A percentile compares a stretch with the other conserved stretches of the same genome.
Evolutionary conservation across 2,113 vertebrate genomes (phyloP).

Genomic region (Hirundichthys speculiger): DNA sequence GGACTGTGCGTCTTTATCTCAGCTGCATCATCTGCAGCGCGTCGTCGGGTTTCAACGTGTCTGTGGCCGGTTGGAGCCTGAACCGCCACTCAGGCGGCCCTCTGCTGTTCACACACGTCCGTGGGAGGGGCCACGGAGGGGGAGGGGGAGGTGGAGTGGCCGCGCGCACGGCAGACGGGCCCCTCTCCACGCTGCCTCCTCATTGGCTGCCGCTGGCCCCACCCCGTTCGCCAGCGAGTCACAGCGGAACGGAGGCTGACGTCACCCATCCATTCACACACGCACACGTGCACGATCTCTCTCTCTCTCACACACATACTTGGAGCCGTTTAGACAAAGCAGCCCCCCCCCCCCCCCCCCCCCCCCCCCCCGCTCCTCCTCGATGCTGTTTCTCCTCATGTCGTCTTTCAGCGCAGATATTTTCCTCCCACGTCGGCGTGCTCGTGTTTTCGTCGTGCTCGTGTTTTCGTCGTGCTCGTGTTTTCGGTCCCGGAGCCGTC

Average conservation of each 20-base stretch:
- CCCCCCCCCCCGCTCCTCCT: background rate
- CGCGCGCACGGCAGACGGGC: slow-evolving; percentile 46
- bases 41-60: no score
- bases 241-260: slow-evolving; percentile 64
- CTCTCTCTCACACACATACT: background rate
- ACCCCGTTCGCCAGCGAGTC: slow-evolving; percentile 55
- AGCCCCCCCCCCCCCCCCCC: no score
- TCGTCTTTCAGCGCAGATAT: no score
- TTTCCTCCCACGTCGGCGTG: no score
- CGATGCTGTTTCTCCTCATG: no score
- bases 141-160: background rate
- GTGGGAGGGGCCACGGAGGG: no score
- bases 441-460: no score
- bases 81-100: slow-evolving; percentile 46
- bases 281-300: background rate
- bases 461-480: no score
- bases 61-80: no score
- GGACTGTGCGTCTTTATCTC: no score
- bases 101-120: slow-evolving; percentile 55
- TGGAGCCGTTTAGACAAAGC: background rate
- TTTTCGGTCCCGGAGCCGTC: no score
- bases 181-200: slow-evolving; percentile 41
- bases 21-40: no score
- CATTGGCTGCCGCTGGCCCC: slow-evolving; percentile 57
- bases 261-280: slow-evolving; percentile 35